Base-by-base conservation (phyloP, 2,797 vertebrate genomes). In the Peromyscus aztecus region DNA sequence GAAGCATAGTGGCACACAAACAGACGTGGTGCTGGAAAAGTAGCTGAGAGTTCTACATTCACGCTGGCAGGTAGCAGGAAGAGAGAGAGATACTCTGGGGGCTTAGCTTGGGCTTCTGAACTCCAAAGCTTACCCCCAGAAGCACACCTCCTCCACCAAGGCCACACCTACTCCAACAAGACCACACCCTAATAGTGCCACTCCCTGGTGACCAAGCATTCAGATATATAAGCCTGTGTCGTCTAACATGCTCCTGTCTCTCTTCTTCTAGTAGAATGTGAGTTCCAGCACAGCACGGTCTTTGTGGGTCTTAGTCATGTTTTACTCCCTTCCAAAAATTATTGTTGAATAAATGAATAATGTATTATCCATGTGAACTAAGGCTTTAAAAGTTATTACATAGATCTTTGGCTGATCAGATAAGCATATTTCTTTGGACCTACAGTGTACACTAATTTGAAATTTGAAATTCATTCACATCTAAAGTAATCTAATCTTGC, bases 401-500 rank as follows among this genome's bases (percentile, higher is more conserved):
- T 84, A 86, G 52, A 73, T 86, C 52, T 89, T 76, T 67, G 65
- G 4, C 43, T 92, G 88, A 43, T 89, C 71, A 85, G 78, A 84
- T 40, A 88, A 85, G 73, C 31, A 31, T 21, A 31, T 24, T 21
- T 84, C 21, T 55, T 63, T 90, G 34, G 17, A 73, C 23, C 46
- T 67, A 91, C 7, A 89, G 17, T 12, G 73, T 88, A 93, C 14
- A 29, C 57, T 78, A 57, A 91, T 34, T 78, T 83, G 69, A 81
- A 86, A 65, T 57, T 77, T 83, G 69, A 81, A 86, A 65, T 57
- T 77, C 40, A 86, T 16, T 86, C 29, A 73, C 6, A 65, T 86
- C 59, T 94, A 89, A 91, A 91, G 63, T 93, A 61, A 84, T 91
- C 52, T 71, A 89, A 37, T 76, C 29, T 61, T 87, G 55, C 21